phyloP scores from a whole-genome alignment of 2,797 vertebrate species.

The Ceryle rudis region DNA sequence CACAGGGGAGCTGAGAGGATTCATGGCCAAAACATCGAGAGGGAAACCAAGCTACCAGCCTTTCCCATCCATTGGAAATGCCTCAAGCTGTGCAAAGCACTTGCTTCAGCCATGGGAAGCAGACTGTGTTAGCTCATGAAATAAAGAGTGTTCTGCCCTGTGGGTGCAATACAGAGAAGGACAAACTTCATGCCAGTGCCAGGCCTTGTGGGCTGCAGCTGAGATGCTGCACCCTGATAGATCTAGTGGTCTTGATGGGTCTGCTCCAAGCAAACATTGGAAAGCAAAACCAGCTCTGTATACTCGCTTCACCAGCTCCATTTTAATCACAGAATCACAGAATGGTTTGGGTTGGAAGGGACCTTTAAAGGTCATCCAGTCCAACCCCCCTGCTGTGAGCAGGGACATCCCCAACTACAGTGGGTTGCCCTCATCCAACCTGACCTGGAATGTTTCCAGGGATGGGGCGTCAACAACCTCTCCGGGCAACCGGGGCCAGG shows the following conservation, averaged over 20 bases:
- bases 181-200: neutral
- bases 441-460: neutral
- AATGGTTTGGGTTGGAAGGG: neutral
- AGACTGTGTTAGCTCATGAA: neutral
- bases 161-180: neutral
- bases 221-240: neutral
- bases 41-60: neutral
- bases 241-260: neutral
- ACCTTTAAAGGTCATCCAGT: no score
- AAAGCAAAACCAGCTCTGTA: neutral
- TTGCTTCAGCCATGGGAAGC: accelerated
- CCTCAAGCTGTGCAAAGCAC: neutral
- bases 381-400: neutral
- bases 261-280: neutral
- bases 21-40: neutral
- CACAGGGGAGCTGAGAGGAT: neutral
- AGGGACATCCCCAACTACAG: neutral
- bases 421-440: neutral
- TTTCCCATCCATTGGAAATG: neutral
- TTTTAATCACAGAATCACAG: neutral
- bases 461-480: neutral
- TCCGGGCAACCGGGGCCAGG: neutral
- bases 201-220: neutral
- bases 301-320: neutral
- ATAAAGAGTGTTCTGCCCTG: neutral